Conservation (phyloP, 37 sponge, comb jelly and placozoan species). For the Hexactinellida sp. region DNA sequence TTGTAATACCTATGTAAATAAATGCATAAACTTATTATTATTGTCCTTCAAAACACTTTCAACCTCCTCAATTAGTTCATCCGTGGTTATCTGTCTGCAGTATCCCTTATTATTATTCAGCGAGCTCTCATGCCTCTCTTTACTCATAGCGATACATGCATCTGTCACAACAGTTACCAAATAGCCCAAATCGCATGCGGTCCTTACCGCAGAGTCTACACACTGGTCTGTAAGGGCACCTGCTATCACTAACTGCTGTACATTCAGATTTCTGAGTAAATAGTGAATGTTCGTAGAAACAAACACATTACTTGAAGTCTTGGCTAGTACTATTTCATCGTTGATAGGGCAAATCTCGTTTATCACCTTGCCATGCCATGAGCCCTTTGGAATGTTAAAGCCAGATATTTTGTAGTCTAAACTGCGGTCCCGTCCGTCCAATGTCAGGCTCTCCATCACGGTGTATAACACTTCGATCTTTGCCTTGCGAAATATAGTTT, state of each 20-base stretch:
- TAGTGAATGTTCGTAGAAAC: not conserved
- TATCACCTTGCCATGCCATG: not conserved
- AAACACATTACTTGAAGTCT: not conserved
- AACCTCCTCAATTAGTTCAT: not conserved
- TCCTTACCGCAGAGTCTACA: not conserved
- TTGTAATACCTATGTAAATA: too few relatives aligned
- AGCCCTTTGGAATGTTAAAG: not conserved
- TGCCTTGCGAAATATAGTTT: not conserved
- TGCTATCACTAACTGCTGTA: not conserved
- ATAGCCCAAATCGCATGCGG: not conserved
- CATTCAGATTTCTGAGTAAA: not conserved
- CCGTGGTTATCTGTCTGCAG: not conserved
- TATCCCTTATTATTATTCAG: not conserved
- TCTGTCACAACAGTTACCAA: not conserved
- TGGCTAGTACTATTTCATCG: not conserved
- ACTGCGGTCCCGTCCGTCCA: not conserved
- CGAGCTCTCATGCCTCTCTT: not conserved
- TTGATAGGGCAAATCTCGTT: not conserved
- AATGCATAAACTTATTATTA: too few relatives aligned
- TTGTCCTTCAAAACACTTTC: not conserved
- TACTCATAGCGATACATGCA: not conserved
- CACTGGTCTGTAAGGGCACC: not conserved
- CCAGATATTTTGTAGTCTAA: constrained; percentile 10
- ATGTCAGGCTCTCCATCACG: not conserved
- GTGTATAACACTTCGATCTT: not conserved